phyloP scores from a whole-genome alignment of 2,113 vertebrate genomes.

The Nothobranchius furzeri region DNA sequence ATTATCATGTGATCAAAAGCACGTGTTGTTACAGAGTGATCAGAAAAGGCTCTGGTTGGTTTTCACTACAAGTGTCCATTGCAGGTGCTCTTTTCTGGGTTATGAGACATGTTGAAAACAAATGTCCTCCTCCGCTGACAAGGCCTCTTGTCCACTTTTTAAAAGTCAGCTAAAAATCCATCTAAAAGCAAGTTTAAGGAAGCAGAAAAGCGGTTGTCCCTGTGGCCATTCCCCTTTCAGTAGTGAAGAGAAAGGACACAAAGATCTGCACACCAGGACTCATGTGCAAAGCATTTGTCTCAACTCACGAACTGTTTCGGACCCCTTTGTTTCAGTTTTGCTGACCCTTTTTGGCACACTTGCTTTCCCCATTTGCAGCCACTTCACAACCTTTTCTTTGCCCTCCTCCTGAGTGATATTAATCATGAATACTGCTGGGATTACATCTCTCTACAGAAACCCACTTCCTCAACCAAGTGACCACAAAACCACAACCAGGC shows the following conservation, averaged over 20 bases:
- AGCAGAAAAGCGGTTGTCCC: constrained; percentile 63
- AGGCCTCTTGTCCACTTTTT: constrained; percentile 58
- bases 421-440: constrained; percentile 56
- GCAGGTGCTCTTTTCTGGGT: constrained; percentile 47
- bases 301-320: constrained; percentile 31
- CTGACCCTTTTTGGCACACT: constrained; percentile 17
- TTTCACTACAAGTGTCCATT: neutral
- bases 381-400: constrained; percentile 31
- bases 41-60: too few species aligned
- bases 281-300: constrained; percentile 39
- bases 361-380: constrained; percentile 31
- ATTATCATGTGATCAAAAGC: neutral
- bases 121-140: constrained; percentile 28
- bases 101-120: constrained; percentile 4
- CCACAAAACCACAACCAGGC: constrained; percentile 63
- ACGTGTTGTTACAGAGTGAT: neutral
- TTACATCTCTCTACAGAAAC: constrained; percentile 42
- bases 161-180: constrained; percentile 39
- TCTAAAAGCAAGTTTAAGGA: constrained; percentile 63
- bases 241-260: constrained; percentile 6
- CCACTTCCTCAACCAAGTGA: constrained; percentile 68
- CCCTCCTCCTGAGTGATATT: constrained; percentile 30
- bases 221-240: constrained; percentile 53
- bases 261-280: neutral
- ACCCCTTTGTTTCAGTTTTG: neutral